Conservation (phyloP, 1,140 invertebrate genomes). For the Drosophila arizonae region DNA sequence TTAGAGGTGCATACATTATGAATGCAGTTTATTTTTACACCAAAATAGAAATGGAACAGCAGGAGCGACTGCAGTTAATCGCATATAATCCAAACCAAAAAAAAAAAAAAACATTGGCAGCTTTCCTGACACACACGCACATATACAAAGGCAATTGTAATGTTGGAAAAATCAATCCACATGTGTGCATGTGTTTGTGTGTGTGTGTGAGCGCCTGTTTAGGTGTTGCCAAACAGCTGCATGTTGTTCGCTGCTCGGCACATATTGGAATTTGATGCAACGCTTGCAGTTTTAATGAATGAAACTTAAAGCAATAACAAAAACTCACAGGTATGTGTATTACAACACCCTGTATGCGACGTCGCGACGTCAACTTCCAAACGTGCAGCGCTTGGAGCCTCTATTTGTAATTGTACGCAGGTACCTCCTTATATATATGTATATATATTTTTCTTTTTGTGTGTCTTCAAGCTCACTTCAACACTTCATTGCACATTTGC, state of each 20-base stretch:
- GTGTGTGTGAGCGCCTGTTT: slow-evolving; percentile 16
- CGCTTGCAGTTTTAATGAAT: slow-evolving; percentile 67
- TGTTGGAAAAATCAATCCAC: slow-evolving; percentile 76
- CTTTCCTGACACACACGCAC: slow-evolving; percentile 29
- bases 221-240: slow-evolving; percentile 50
- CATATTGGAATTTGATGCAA: slow-evolving; percentile 54
- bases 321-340: slow-evolving; percentile 56
- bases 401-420: slow-evolving; percentile 18
- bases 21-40: slow-evolving; percentile 52
- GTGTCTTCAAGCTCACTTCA: slow-evolving; percentile 47
- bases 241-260: slow-evolving; percentile 29
- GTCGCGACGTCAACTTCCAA: slow-evolving; percentile 30
- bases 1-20: slow-evolving; percentile 20
- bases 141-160: slow-evolving; percentile 9
- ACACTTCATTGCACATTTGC: slow-evolving; percentile 60
- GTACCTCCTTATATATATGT: slow-evolving; percentile 8
- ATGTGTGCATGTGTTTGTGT: slow-evolving; percentile 61
- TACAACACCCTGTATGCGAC: slow-evolving; percentile 46
- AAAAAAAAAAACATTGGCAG: slow-evolving; percentile 68
- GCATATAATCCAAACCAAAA: slow-evolving; percentile 35
- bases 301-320: slow-evolving; percentile 44
- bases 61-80: slow-evolving; percentile 52
- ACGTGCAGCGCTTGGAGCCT: slow-evolving; percentile 9
- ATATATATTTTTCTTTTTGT: slow-evolving; percentile 4
- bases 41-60: slow-evolving; percentile 37